These are phyloP conservation scores for Macrophya alboannulata DNA, from an alignment of 2,888 invertebrate genomes.

Conservation along the genomic window DNA sequence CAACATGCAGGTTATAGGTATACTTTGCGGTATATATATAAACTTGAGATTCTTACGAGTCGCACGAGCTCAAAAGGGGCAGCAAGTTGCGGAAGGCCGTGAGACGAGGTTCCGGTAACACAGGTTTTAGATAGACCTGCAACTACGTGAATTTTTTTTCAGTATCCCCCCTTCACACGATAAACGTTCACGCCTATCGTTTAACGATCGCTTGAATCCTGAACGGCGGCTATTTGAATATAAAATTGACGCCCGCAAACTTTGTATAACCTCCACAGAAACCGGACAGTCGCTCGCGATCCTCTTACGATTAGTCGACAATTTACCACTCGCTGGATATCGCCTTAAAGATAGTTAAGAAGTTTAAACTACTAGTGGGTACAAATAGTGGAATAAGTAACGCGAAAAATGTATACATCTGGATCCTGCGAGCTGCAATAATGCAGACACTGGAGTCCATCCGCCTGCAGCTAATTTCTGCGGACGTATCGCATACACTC, in stretches of 20 bases:
- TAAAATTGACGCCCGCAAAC: not conserved
- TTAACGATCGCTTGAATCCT: constrained; percentile 13
- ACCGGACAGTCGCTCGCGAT: not conserved
- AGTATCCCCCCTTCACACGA: not conserved
- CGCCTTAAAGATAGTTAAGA: constrained; percentile 11
- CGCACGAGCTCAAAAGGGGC: not conserved
- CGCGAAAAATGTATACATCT: not conserved
- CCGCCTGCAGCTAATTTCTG: not conserved
- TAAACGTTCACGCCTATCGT: not conserved
- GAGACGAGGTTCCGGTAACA: constrained; percentile 46
- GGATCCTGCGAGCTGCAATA: not conserved
- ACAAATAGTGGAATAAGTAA: not conserved
- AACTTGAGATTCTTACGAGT: not conserved
- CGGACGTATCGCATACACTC: not conserved
- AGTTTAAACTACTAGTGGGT: not conserved
- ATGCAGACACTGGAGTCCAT: not conserved
- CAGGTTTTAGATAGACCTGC: constrained; percentile 16
- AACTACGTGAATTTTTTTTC: constrained; percentile 12
- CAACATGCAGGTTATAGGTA: not conserved
- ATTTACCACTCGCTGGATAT: constrained; percentile 24
- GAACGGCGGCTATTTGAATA: not conserved
- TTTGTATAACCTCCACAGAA: not conserved
- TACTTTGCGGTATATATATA: not conserved
- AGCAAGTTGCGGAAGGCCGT: constrained; percentile 13
- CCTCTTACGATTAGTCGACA: not conserved